Base-by-base conservation (phyloP, 2,888 invertebrate species). In the Mongoloraphidia duomilia region DNA sequence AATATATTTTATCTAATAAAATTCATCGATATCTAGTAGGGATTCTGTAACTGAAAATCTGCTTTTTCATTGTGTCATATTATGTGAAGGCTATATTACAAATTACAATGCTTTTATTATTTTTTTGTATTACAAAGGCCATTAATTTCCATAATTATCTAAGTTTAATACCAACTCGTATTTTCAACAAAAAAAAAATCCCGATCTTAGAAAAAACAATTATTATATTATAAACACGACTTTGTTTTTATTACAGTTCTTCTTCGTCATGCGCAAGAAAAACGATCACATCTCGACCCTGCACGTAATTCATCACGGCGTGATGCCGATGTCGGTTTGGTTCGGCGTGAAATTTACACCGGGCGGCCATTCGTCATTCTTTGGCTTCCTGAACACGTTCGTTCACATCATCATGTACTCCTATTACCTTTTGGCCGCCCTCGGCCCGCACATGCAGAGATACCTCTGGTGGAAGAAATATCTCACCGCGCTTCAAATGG, bases 381-480 rank as follows among this genome's bases (percentile, higher is more conserved):
- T 95, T 65, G 90, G 93, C 2, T 77, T 92, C 68, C 71, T 94
- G 52, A 95, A 95, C 70, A 90, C 92, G 0, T 93, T 93, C 64
- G 93, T 95, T 4, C 95, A 95, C 69, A 85, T 94, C 56, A 71
- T 94, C 50, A 95, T 95, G 95, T 95, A 95, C 70, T 77, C 83
- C 1, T 95, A 95, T 67, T 93, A 93, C 60, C 69, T 94, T 64
- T 68, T 94, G 58, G 84, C 94, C 1, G 94, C 93, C 0, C 73
- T 94, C 55, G 95, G 95, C 17, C 93, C 93, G 1, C 74, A 76
- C 52, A 77, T 90, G 53, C 88, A 89, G 66, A 84, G 83, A 60
- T 94, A 84, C 66, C 75, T 94, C 48, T 94, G 93, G 93, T 94
- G 94, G 93, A 94, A 94, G 74, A 89, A 84, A 62, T 92, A 94